Conservation (phyloP, 2,797 vertebrate genomes). For the Crocodylus rhombifer region DNA sequence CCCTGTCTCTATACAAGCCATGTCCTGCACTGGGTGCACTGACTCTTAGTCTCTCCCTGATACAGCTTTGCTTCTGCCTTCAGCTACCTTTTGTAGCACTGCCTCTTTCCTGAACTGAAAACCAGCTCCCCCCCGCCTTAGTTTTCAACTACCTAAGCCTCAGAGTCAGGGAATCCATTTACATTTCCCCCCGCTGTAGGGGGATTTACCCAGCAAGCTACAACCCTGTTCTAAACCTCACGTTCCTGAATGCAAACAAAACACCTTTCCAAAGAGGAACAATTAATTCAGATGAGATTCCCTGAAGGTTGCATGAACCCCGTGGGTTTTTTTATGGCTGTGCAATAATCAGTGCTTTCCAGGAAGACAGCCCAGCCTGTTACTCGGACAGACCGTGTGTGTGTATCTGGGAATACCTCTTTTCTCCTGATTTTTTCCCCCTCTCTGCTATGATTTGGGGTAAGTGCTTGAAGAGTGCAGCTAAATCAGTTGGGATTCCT, state of each 20-base stretch:
- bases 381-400: not conserved
- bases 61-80: not conserved
- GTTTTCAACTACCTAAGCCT: not conserved
- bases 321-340: rapidly evolving
- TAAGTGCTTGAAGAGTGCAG: not conserved
- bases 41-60: not conserved
- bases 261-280: not conserved
- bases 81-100: too few relatives aligned
- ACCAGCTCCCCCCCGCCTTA: too few relatives aligned
- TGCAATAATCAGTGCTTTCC: not conserved
- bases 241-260: not conserved
- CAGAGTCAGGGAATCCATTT: not conserved
- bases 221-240: rapidly evolving
- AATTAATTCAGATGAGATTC: rapidly evolving
- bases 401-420: rapidly evolving
- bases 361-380: not conserved
- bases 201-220: not conserved
- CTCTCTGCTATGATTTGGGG: not conserved
- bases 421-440: rapidly evolving
- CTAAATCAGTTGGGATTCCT: rapidly evolving
- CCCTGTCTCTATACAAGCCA: not conserved
- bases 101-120: not conserved
- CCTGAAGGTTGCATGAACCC: not conserved
- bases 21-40: not conserved
- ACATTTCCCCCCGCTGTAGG: not conserved